phyloP scores from a whole-genome alignment of 2,888 invertebrate species.

The Netelia inedita region DNA sequence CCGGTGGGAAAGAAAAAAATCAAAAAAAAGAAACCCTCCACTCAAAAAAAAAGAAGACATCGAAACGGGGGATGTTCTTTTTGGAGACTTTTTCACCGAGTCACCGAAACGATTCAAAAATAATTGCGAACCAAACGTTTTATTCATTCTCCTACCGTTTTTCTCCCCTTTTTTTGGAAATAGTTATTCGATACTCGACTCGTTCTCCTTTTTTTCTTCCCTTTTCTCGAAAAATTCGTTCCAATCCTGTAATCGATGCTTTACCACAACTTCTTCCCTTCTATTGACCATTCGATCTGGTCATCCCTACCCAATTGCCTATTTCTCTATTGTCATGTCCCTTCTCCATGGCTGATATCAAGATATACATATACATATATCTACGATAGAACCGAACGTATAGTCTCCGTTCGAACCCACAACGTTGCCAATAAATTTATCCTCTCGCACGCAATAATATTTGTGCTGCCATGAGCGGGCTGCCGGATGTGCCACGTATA shows the following conservation, averaged over 20 bases:
- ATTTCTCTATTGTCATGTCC: conserved; percentile 24
- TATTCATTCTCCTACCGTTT: no score
- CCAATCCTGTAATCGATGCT: no score
- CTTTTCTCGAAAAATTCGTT: no score
- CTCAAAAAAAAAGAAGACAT: conserved; percentile 4
- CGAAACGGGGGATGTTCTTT: not conserved
- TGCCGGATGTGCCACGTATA: conserved; percentile 31
- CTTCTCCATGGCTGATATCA: not conserved
- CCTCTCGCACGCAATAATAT: conserved; percentile 79
- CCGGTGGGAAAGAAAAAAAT: not conserved
- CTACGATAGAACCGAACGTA: conserved; percentile 2
- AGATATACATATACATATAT: not conserved
- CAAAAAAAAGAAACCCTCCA: not conserved
- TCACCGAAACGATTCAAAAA: no score
- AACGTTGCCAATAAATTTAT: conserved; percentile 73
- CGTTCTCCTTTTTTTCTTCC: not conserved
- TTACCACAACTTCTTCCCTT: conserved; percentile 7
- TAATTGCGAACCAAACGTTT: no score
- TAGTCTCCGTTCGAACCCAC: not conserved
- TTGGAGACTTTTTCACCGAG: not conserved
- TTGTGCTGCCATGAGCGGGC: conserved; percentile 75
- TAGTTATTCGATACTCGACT: not conserved
- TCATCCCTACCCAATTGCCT: conserved; percentile 13
- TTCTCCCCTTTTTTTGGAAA: not conserved
- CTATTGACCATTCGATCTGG: not conserved